Base-by-base conservation (phyloP, 2,888 invertebrate genomes). In the Ophioninae sp. region DNA sequence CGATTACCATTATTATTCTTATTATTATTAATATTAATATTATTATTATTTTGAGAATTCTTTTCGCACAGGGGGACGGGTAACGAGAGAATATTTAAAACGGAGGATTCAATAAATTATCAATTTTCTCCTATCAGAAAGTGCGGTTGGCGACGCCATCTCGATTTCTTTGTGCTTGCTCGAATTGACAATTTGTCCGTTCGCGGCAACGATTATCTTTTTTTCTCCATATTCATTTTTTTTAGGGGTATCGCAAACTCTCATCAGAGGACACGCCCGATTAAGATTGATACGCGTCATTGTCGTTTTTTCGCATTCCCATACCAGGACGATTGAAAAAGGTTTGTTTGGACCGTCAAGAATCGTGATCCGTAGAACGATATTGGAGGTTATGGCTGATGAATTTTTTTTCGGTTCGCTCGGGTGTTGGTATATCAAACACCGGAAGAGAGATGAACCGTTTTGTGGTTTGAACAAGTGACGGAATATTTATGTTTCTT, bases 151-250 rank as follows among this genome's bases (percentile, higher is more conserved):
- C 30, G 21, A 56, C 50, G 65, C 41, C 30, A 30, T 70, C 41
- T 77, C 64, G 78, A 82, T 62, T 68, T 76, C 30, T 79, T 86
- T 86, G 85, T 85, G 86, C 85, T 83, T 83, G 59, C 75, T 79
- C 82, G 59, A 87, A 87, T 87, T 88, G 87, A 87, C 87, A 85
- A 80, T 85, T 84, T 85, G 79, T 82, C 82, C 83, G 78, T 78
- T 76, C 70, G 39, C 67, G 73, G 44, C 62, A 39, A 62, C 30
- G 30, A 30, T 30, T 30, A 2, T 68, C 21, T 30, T 67, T 68
- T 56, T 75, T 61, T 44, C 56, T 62, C 41, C 39, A n/a, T 39
- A 23, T 37, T 44, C 37, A 10, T 37, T 62, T 21, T 13, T 17
- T 20, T 61, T 62, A 61, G 21, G 1, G 59, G 59, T 17, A n/a